Evolutionary conservation across 2,113 vertebrate genomes (phyloP), one percentile per base, ranked within the genome.

Genomic region (Cryptomyrus ogoouensis): DNA sequence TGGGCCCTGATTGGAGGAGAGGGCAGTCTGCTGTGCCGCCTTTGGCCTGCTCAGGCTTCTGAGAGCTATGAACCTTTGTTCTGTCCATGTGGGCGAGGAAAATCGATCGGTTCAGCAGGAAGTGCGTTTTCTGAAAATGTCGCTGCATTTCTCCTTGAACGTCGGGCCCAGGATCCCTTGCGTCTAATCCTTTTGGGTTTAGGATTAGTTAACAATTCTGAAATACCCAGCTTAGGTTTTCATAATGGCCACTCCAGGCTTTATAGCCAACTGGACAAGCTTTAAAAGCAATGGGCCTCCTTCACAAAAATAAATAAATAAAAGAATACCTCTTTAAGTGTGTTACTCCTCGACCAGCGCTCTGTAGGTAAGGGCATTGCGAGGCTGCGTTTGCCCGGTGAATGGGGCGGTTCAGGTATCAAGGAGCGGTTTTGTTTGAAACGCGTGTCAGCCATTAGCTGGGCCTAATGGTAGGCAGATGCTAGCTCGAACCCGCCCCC

Each of bases 361-460:
- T 9, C 46, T 50, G 88, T 52, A n/a, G 47, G 46, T 21, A 35
- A 39, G 74, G 74, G 31, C 35, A 42, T 77, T 77, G 15, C 1
- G 13, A 39, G 5, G 17, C 27, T 77, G 35, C 15, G 3, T 70
- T 31, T 27, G n/a, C n/a, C 70, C 47, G 35, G 46, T 58, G 42
- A 44, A 31, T 50, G 83, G 35, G 53, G n/a, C 5, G 44, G 15
- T 44, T 47, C 89, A 49, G 89, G 58, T 90, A 87, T 31, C 21
- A 84, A 19, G 44, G 83, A 70, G 84, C 24, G 2, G 31, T 66
- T 58, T 6, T 52, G 58, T 89, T 53, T 85, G 89, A 85, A 74
- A 90, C 66, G 89, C 44, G 47, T 90, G 66, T 90, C 31, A 87
- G n/a, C 42, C 66, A 10, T 90, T 31, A 90, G 2, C 42, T 19